phyloP scores from a whole-genome alignment of 2,888 invertebrate species.

The Agrochola circellaris region DNA sequence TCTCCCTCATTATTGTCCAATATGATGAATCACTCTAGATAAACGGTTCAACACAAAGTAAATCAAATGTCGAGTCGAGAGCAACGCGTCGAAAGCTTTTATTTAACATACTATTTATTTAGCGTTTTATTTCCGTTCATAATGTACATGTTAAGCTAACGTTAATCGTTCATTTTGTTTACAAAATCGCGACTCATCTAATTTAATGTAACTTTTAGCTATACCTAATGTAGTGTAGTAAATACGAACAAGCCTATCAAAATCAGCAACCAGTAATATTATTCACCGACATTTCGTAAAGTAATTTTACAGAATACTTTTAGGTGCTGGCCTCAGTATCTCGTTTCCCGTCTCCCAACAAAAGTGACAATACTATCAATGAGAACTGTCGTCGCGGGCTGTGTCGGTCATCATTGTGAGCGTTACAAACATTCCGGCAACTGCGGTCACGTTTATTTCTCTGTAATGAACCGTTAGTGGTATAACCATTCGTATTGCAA shows the following conservation, averaged over 20 bases:
- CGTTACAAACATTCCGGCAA: conserved; percentile 64
- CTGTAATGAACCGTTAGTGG: conserved; percentile 77
- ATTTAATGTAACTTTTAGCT: conserved; percentile 69
- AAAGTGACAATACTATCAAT: conserved; percentile 51
- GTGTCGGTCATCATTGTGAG: conserved; percentile 55
- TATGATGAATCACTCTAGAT: conserved; percentile 87
- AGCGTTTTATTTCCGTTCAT: conserved; percentile 74
- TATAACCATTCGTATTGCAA: conserved; percentile 76
- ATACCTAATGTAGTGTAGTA: conserved; percentile 39
- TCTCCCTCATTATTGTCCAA: conserved; percentile 85
- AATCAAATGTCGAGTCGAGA: conserved; percentile 79
- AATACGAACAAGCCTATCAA: conserved; percentile 31
- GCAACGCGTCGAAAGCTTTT: conserved; percentile 80
- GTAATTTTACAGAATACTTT: conserved; percentile 41
- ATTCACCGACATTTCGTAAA: conserved; percentile 24
- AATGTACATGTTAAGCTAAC: conserved; percentile 71
- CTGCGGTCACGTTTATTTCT: conserved; percentile 65
- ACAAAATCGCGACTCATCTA: conserved; percentile 72
- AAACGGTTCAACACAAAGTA: conserved; percentile 85
- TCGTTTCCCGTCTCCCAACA: conserved; percentile 42
- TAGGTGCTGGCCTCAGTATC: conserved; percentile 24
- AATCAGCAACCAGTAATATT: conserved; percentile 22
- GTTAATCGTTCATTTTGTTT: conserved; percentile 74
- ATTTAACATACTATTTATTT: conserved; percentile 79
- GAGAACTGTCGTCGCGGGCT: conserved; percentile 20